Conservation (phyloP, 92 coral and sea anemone species). For the Epizoanthus scotinus region DNA sequence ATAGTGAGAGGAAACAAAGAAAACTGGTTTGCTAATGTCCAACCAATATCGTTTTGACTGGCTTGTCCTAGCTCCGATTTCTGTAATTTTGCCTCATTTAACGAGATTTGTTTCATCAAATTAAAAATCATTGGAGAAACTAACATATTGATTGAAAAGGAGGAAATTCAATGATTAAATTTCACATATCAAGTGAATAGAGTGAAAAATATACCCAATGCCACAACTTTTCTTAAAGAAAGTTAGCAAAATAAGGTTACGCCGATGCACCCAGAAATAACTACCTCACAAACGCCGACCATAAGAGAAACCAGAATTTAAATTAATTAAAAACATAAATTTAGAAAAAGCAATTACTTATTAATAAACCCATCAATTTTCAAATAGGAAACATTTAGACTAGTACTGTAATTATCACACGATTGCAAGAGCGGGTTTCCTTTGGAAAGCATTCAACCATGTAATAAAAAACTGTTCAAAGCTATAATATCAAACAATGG, state of each 20-base stretch:
- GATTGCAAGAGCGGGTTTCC: background rate
- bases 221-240: background rate
- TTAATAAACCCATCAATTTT: background rate
- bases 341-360: constrained; percentile 9
- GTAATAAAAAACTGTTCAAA: background rate
- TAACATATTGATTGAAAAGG: constrained; percentile 5
- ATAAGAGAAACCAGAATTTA: background rate
- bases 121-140: background rate
- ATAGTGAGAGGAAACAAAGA: background rate
- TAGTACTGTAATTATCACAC: background rate
- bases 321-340: background rate
- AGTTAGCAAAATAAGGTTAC: background rate
- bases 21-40: background rate
- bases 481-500: background rate
- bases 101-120: no score
- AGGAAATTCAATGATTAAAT: no score
- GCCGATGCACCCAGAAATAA: background rate
- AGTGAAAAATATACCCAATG: background rate
- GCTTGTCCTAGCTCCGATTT: background rate
- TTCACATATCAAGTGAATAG: background rate
- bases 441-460: background rate
- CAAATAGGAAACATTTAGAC: background rate
- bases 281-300: background rate
- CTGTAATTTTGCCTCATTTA: no score
- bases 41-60: background rate